Evolutionary conservation across 1,140 invertebrate species (phyloP).

Genomic region (Conus ventricosus): DNA sequence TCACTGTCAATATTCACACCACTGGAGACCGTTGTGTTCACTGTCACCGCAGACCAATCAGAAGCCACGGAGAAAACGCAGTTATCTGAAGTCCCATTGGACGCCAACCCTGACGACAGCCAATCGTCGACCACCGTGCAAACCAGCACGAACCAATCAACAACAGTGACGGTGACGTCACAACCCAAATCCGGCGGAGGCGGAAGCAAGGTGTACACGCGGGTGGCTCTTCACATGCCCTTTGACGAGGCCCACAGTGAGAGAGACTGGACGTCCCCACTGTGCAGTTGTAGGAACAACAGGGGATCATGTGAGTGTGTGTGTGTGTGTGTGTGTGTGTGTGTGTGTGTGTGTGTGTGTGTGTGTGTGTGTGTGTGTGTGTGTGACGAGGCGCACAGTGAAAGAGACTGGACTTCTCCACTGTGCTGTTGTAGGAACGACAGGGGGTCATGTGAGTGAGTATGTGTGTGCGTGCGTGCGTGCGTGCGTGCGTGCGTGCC

Average conservation of each 20-base stretch:
- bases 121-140: neutral
- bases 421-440: slow-evolving; percentile 44
- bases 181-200: slow-evolving; percentile 26
- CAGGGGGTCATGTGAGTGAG: too few relatives aligned
- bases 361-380: too few relatives aligned
- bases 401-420: slow-evolving; percentile 53
- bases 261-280: slow-evolving; percentile 50
- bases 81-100: neutral
- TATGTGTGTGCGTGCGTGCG: neutral
- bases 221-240: slow-evolving; percentile 37
- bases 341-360: too few relatives aligned
- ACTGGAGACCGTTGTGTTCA: neutral
- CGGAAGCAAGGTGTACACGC: slow-evolving; percentile 23
- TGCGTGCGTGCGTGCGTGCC: too few relatives aligned
- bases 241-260: slow-evolving; percentile 59
- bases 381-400: slow-evolving; percentile 37
- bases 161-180: slow-evolving; percentile 31
- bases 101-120: slow-evolving; percentile 18
- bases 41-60: neutral
- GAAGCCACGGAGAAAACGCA: neutral
- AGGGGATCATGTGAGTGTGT: slow-evolving; percentile 47
- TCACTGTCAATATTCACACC: neutral
- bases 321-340: neutral
- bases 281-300: slow-evolving; percentile 44
- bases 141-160: slow-evolving; percentile 18